phyloP scores from a whole-genome alignment of 2,797 vertebrate genomes.

The Lutjanus campechanus region DNA sequence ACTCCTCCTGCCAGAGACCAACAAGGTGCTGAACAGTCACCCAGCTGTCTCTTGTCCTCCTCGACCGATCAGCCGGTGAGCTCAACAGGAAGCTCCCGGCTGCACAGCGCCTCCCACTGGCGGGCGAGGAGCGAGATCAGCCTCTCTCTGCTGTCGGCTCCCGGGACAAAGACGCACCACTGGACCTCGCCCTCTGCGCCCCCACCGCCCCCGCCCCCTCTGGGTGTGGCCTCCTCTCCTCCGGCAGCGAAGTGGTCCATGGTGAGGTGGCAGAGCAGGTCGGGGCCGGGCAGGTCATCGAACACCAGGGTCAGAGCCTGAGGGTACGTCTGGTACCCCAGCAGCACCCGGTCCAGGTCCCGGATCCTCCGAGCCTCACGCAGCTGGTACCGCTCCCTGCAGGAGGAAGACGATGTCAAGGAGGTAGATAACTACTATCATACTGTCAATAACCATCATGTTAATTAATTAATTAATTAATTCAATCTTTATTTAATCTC shows the following conservation, averaged over 20 bases:
- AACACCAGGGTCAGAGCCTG: slow-evolving; percentile 92
- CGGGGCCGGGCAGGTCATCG: slow-evolving; percentile 93
- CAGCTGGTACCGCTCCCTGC: slow-evolving; percentile 93
- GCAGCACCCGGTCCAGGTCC: slow-evolving; percentile 94
- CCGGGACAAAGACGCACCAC: slow-evolving; percentile 96
- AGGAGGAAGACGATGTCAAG: neutral
- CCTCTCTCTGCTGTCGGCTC: slow-evolving; percentile 94
- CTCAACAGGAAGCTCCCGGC: slow-evolving; percentile 95
- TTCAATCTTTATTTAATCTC: too few relatives aligned
- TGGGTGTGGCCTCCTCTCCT: slow-evolving; percentile 59
- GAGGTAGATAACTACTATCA: neutral
- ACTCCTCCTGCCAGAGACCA: neutral
- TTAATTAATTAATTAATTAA: too few relatives aligned
- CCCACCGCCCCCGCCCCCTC: slow-evolving; percentile 58
- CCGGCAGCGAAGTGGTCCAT: slow-evolving; percentile 94
- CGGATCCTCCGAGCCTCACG: slow-evolving; percentile 93
- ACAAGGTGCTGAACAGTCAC: neutral
- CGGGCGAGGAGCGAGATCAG: slow-evolving; percentile 94
- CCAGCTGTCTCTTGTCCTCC: neutral
- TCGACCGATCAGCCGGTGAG: slow-evolving; percentile 88
- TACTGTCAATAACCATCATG: neutral
- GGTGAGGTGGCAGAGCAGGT: slow-evolving; percentile 93
- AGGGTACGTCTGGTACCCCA: slow-evolving; percentile 96
- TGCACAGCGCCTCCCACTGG: slow-evolving; percentile 96
- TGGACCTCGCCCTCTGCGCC: slow-evolving; percentile 89